phyloP scores from a whole-genome alignment of 2,888 invertebrate genomes.

The Drosophila nigritarsus region DNA sequence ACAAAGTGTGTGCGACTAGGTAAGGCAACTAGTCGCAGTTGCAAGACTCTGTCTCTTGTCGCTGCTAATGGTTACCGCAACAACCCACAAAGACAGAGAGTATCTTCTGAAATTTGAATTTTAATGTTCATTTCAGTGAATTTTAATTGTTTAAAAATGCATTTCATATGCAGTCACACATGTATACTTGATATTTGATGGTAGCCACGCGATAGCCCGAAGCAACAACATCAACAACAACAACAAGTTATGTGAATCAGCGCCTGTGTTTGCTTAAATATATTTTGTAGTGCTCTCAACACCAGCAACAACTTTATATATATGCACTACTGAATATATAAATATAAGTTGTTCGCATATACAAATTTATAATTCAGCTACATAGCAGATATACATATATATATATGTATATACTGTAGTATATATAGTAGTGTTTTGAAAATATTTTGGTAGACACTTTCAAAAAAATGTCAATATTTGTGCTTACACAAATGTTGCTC shows the following conservation, averaged over 20 bases:
- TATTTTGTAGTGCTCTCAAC: slow-evolving; percentile 32
- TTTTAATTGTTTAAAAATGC: slow-evolving; percentile 54
- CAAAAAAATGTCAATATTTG: slow-evolving; percentile 44
- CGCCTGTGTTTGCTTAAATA: slow-evolving; percentile 8
- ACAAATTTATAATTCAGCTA: slow-evolving; percentile 18
- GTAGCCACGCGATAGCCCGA: slow-evolving; percentile 46
- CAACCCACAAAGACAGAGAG: slow-evolving; percentile 30
- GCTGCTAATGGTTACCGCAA: slow-evolving; percentile 58
- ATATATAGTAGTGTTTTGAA: slow-evolving; percentile 32
- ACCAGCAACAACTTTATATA: slow-evolving; percentile 36
- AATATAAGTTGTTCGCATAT: slow-evolving; percentile 10
- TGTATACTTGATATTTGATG: slow-evolving; percentile 65
- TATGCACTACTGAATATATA: neutral
- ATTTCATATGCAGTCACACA: slow-evolving; percentile 52
- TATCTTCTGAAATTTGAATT: slow-evolving; percentile 35
- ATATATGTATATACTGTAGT: slow-evolving; percentile 12
- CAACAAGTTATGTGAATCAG: slow-evolving; percentile 42
- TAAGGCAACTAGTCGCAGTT: slow-evolving; percentile 56
- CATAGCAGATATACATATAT: slow-evolving; percentile 15
- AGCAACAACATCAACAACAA: slow-evolving; percentile 28
- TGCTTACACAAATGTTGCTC: slow-evolving; percentile 19
- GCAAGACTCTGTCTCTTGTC: slow-evolving; percentile 41
- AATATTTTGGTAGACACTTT: slow-evolving; percentile 32
- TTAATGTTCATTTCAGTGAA: slow-evolving; percentile 66
- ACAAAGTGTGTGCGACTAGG: slow-evolving; percentile 60